A percentile compares a stretch with the other conserved stretches of the same genome.
Conservation (phyloP, 2,113 vertebrate genomes). For the Catharus fuscescens region DNA sequence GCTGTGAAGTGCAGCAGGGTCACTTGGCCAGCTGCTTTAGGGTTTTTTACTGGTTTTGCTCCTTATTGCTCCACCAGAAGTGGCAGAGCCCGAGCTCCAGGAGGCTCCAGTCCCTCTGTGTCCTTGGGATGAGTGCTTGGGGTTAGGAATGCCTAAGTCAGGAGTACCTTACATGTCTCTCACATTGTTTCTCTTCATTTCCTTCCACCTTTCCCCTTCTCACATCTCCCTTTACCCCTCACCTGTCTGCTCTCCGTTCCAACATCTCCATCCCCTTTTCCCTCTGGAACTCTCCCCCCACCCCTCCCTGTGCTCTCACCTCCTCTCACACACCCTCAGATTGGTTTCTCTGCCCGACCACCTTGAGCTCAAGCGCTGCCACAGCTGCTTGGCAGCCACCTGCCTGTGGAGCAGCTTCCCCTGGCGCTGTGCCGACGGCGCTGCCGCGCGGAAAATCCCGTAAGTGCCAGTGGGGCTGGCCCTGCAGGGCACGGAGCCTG, state of each 20-base stretch:
- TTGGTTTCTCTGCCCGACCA: conserved; percentile 46
- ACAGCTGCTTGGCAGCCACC: conserved; percentile 48
- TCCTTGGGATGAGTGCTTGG: neutral
- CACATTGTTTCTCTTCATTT: conserved; percentile 43
- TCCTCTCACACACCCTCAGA: neutral
- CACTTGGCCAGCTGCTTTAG: neutral
- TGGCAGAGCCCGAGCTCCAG: neutral
- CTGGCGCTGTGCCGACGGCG: conserved; percentile 29
- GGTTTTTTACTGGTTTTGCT: neutral
- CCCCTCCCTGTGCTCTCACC: neutral
- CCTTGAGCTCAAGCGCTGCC: conserved; percentile 48
- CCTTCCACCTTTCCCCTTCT: neutral
- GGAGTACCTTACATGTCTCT: neutral
- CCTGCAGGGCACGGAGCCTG: neutral
- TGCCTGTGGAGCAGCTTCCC: conserved; percentile 67
- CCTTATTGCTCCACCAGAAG: neutral
- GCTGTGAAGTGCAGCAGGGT: neutral
- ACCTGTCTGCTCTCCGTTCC: rapidly evolving
- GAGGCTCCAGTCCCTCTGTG: neutral
- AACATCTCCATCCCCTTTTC: rapidly evolving
- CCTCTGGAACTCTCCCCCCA: neutral
- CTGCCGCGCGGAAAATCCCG: conserved; percentile 24
- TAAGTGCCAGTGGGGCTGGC: conserved; percentile 27
- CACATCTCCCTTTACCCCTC: neutral
- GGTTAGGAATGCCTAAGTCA: neutral